Evolutionary conservation across 1,140 invertebrate genomes (phyloP).

Genomic region (Drosophila takahashii): DNA sequence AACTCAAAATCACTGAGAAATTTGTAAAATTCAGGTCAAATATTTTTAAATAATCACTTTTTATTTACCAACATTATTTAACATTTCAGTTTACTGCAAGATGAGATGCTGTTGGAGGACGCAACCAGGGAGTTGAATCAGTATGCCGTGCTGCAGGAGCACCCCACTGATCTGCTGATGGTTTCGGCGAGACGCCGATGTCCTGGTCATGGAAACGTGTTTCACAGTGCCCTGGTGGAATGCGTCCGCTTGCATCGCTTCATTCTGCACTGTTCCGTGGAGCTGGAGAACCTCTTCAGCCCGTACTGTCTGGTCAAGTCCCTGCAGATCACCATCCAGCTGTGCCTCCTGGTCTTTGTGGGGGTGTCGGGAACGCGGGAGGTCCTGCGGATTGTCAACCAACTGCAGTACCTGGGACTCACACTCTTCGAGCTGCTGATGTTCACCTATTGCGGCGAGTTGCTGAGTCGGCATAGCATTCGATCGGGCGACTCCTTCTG

Average conservation of each 20-base stretch:
- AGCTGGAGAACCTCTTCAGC: slow-evolving; percentile 72
- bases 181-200: slow-evolving; percentile 3
- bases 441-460: slow-evolving; percentile 78
- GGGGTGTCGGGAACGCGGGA: slow-evolving; percentile 68
- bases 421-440: slow-evolving; percentile 71
- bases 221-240: slow-evolving; percentile 58
- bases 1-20: no score
- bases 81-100: slow-evolving; percentile 36
- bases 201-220: slow-evolving; percentile 5
- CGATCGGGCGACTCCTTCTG: slow-evolving; percentile 74
- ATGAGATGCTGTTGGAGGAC: slow-evolving; percentile 39
- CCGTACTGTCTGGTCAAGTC: slow-evolving; percentile 79
- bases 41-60: no score
- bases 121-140: slow-evolving; percentile 66
- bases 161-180: slow-evolving; percentile 48
- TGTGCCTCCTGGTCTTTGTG: slow-evolving; percentile 75
- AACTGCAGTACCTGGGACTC: slow-evolving; percentile 66
- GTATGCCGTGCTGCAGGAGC: slow-evolving; percentile 62
- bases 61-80: neutral
- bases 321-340: slow-evolving; percentile 75
- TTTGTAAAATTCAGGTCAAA: neutral
- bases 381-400: slow-evolving; percentile 67
- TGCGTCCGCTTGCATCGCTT: slow-evolving; percentile 72
- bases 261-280: slow-evolving; percentile 52
- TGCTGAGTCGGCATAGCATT: slow-evolving; percentile 68